These are phyloP conservation scores for Apotomis turbidana DNA, from an alignment of 2,888 invertebrate species.

Conservation along the genomic window DNA sequence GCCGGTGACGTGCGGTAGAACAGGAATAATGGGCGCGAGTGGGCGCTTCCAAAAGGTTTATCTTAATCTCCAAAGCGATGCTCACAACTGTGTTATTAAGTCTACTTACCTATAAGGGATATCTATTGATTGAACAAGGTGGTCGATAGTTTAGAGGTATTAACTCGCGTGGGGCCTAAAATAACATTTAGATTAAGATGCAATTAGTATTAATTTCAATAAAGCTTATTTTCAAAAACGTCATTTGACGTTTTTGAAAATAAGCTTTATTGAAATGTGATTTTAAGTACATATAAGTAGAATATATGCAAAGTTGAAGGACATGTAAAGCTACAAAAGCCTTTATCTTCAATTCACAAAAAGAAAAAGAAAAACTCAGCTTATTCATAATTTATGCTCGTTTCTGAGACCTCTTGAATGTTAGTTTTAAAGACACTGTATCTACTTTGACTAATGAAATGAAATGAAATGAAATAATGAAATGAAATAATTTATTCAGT, in stretches of 20 bases:
- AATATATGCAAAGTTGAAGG: background rate
- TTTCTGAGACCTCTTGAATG: constrained; percentile 45
- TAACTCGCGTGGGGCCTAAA: constrained; percentile 16
- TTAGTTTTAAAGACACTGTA: constrained; percentile 47
- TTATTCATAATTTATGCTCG: constrained; percentile 51
- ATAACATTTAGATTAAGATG: constrained; percentile 1
- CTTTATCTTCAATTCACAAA: constrained; percentile 18
- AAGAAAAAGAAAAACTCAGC: constrained; percentile 47
- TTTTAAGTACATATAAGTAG: background rate
- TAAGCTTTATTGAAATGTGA: too few relatives aligned
- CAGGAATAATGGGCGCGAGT: constrained; percentile 37
- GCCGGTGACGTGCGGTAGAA: constrained; percentile 40
- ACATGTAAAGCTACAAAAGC: constrained; percentile 6
- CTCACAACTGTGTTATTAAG: constrained; percentile 31
- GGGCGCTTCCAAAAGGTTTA: constrained; percentile 37
- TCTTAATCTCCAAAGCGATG: constrained; percentile 34
- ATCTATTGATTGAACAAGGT: constrained; percentile 42
- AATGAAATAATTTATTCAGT: too few relatives aligned
- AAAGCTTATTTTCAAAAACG: too few relatives aligned
- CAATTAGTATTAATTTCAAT: constrained; percentile 8
- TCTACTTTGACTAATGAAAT: constrained; percentile 19
- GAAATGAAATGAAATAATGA: too few relatives aligned
- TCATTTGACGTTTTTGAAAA: too few relatives aligned
- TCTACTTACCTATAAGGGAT: constrained; percentile 37
- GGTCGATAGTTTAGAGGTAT: constrained; percentile 17